Evolutionary conservation across 1,140 invertebrate genomes (phyloP).

Genomic region (Saccostrea glomerata): DNA sequence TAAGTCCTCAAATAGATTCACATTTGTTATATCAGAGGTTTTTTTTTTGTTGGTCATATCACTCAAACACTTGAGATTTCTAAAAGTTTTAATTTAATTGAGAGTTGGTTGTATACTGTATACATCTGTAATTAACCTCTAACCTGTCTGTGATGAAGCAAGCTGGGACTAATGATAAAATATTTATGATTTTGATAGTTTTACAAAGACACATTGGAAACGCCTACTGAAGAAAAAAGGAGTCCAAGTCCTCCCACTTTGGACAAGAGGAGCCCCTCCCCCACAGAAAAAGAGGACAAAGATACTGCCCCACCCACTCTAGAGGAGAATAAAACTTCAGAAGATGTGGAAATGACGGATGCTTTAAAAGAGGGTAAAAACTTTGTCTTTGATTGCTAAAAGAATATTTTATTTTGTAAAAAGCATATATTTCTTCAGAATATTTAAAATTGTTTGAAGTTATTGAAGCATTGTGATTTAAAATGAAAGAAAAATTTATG

Average conservation of each 20-base stretch:
- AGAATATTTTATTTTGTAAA: no score
- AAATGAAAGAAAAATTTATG: neutral
- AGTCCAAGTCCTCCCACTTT: constrained; percentile 22
- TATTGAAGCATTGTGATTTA: neutral
- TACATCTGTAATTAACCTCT: no score
- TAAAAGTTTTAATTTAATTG: no score
- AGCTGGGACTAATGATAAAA: no score
- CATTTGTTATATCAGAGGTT: neutral
- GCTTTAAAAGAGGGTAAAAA: neutral
- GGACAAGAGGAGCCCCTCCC: constrained; percentile 53
- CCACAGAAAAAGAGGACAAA: constrained; percentile 62
- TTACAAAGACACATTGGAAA: constrained; percentile 90
- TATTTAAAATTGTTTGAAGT: neutral
- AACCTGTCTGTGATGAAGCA: no score
- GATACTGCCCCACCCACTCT: constrained; percentile 34
- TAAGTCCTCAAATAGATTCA: constrained; percentile 58
- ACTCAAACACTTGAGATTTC: no score
- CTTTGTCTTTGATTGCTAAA: no score
- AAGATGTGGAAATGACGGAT: constrained; percentile 54
- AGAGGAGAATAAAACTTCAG: constrained; percentile 14
- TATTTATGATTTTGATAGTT: constrained; percentile 82
- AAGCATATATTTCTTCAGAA: neutral
- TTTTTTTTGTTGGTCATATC: no score
- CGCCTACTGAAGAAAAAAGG: constrained; percentile 76
- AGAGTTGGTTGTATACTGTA: no score